Percentiles rank a stretch among this genome's conserved stretches.
Evolutionary conservation across 64 coral and sea anemone genomes (phyloP).

Genomic region (Dendrophyllia cribrosa): DNA sequence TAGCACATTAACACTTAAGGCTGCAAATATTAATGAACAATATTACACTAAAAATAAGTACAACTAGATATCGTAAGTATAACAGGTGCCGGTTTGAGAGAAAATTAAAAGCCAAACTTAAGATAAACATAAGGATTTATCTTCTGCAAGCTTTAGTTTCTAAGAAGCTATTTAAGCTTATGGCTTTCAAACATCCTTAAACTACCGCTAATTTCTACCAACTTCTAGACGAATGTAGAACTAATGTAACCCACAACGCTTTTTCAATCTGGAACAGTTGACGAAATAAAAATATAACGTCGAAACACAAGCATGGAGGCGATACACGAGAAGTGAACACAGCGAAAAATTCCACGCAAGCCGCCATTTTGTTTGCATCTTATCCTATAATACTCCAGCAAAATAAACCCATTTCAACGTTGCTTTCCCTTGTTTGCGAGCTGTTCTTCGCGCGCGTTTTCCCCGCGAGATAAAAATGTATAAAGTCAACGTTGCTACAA

Average conservation of each 20-base stretch:
- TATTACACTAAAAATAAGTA: background rate
- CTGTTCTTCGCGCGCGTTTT: background rate
- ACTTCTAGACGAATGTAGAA: background rate
- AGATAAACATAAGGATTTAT: no score
- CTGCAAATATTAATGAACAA: background rate
- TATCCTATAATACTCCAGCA: background rate
- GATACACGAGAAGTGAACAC: background rate
- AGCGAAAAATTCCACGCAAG: background rate
- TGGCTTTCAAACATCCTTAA: background rate
- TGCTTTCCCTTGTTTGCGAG: background rate
- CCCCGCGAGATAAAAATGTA: no score
- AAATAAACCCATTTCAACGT: background rate
- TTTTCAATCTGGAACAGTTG: background rate
- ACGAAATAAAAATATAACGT: background rate
- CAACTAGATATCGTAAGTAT: background rate
- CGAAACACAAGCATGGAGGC: background rate
- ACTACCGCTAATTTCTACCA: no score
- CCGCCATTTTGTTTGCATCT: background rate
- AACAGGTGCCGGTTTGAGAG: no score
- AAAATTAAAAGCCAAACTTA: no score
- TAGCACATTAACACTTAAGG: background rate
- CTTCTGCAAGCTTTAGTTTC: background rate
- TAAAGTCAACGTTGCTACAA: background rate
- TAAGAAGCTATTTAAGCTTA: background rate
- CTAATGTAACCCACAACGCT: background rate